Evolutionary conservation across 2,113 vertebrate species (phyloP).

Genomic region (Reinhardtius hippoglossoides): DNA sequence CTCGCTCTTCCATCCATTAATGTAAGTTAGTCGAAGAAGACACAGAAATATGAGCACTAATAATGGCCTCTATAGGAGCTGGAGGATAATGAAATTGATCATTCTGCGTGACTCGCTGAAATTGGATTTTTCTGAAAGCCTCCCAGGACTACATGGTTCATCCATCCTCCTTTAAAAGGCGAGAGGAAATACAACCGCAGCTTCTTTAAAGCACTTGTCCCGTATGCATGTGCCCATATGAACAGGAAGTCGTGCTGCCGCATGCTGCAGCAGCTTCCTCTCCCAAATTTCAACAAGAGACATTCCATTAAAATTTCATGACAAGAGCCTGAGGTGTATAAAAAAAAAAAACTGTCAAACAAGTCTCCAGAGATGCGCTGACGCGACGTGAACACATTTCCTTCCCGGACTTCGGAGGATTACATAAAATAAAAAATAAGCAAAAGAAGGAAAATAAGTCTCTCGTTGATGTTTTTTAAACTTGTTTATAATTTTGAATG

Average conservation of each 20-base stretch:
- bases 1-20: conserved; percentile 44
- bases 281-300: conserved; percentile 35
- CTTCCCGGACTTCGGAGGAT: conserved; percentile 27
- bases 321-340: too few relatives aligned
- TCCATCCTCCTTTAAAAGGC: conserved; percentile 30
- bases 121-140: conserved; percentile 70
- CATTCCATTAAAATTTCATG: conserved; percentile 5
- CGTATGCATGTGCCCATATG: conserved; percentile 17
- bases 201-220: conserved; percentile 34
- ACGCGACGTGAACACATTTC: conserved; percentile 24
- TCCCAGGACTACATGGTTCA: conserved; percentile 34
- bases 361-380: conserved; percentile 37
- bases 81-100: conserved; percentile 70
- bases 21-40: conserved; percentile 24
- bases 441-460: background rate
- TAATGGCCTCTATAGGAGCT: conserved; percentile 53
- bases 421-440: conserved; percentile 20
- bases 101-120: conserved; percentile 63
- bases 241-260: conserved; percentile 1
- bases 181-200: conserved; percentile 20
- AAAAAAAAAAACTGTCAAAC: conserved; percentile 51
- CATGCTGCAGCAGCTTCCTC: background rate
- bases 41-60: conserved; percentile 53
- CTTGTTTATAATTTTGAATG: conserved; percentile 1
- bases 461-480: conserved; percentile 10